These are phyloP conservation scores for Epizoanthus stellaris DNA, from an alignment of 92 coral and sea anemone genomes.

Conservation along the genomic window DNA sequence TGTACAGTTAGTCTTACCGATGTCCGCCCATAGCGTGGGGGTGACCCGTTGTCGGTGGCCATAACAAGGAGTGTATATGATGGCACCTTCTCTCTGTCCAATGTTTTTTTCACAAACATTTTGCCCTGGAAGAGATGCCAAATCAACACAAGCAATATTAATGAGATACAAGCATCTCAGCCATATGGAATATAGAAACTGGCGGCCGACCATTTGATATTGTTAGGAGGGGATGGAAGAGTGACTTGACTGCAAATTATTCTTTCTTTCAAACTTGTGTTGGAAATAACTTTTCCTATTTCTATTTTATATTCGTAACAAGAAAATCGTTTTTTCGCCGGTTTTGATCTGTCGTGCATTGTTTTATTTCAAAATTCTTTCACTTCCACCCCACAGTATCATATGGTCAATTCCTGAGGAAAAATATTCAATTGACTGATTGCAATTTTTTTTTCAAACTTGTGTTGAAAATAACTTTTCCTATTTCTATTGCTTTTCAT, in stretches of 20 bases:
- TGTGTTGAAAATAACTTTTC: too few species aligned
- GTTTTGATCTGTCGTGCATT: not conserved
- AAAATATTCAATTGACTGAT: too few species aligned
- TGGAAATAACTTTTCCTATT: too few species aligned
- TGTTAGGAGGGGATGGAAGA: not conserved
- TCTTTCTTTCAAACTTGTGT: too few species aligned
- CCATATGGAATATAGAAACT: too few species aligned
- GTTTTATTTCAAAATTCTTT: not conserved
- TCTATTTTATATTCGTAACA: too few species aligned
- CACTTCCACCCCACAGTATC: too few species aligned
- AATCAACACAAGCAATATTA: not conserved
- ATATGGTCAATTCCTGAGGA: too few species aligned
- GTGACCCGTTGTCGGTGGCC: slow-evolving; percentile 81
- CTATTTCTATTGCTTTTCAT: too few species aligned
- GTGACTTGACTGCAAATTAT: too few species aligned
- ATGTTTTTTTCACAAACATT: slow-evolving; percentile 69
- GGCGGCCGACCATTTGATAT: not conserved
- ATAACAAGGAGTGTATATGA: slow-evolving; percentile 77
- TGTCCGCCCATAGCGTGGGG: slow-evolving; percentile 86
- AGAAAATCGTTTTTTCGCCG: too few species aligned
- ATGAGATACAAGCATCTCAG: not conserved
- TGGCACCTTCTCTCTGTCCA: slow-evolving; percentile 78
- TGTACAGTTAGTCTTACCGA: slow-evolving; percentile 62
- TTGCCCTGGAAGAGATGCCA: slow-evolving; percentile 59
- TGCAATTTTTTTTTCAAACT: too few species aligned